phyloP scores from a whole-genome alignment of 2,797 vertebrate genomes.

The Anniella stebbinsi region DNA sequence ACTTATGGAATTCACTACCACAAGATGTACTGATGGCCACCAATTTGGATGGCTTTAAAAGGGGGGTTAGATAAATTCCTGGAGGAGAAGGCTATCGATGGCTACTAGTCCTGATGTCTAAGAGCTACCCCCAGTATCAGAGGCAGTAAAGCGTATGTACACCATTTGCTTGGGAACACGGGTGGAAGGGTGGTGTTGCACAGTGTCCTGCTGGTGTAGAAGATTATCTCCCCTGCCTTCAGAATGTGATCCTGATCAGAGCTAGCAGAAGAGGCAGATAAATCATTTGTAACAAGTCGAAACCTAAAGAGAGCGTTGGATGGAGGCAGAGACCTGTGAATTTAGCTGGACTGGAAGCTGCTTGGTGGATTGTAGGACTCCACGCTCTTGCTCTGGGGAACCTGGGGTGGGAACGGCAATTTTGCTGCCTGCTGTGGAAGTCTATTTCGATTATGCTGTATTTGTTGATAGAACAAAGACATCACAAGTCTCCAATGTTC shows the following conservation, averaged over 20 bases:
- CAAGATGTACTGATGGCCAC: too few species aligned
- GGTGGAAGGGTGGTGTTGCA: too few species aligned
- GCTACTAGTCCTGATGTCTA: too few species aligned
- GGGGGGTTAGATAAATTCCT: too few species aligned
- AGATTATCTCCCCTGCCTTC: background rate
- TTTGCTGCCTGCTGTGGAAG: background rate
- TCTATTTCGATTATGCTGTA: background rate
- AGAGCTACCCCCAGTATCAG: too few species aligned
- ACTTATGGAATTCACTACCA: too few species aligned
- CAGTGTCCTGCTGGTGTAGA: too few species aligned
- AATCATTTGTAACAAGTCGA: background rate
- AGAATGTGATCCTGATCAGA: background rate
- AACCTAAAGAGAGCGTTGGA: too few species aligned
- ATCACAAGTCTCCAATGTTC: background rate
- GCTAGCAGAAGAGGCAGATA: background rate
- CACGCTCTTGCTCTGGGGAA: background rate
- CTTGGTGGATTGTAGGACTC: background rate
- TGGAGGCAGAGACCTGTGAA: background rate
- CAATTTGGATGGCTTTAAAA: too few species aligned
- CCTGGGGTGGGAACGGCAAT: background rate
- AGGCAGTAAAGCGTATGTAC: too few species aligned
- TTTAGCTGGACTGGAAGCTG: background rate
- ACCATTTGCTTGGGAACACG: too few species aligned
- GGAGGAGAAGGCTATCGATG: too few species aligned
- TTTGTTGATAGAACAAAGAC: background rate